These are phyloP conservation scores for Phrynocephalus versicolor DNA, from an alignment of 2,113 vertebrate genomes.

Conservation along the genomic window DNA sequence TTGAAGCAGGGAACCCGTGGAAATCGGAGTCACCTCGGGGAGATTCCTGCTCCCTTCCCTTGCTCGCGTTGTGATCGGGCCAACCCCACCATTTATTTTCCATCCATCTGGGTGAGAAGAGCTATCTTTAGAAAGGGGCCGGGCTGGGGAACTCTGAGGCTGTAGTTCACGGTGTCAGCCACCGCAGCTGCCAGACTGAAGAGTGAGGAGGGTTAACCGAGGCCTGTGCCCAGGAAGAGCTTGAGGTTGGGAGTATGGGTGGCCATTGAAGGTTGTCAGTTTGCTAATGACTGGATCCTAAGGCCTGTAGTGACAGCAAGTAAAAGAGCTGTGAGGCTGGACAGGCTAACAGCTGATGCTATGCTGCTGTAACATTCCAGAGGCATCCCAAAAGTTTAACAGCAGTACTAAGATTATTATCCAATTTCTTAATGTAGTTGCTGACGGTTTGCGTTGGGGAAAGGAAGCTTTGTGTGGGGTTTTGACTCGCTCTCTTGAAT, in stretches of 20 bases:
- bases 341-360: not conserved
- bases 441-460: not conserved
- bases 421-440: not conserved
- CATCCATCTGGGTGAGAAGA: slow-evolving; percentile 32
- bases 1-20: not conserved
- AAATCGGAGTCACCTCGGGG: not conserved
- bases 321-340: not conserved
- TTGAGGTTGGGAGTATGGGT: not conserved
- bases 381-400: not conserved
- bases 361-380: not conserved
- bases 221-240: not conserved
- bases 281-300: not conserved
- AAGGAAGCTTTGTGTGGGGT: not conserved
- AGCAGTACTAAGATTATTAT: not conserved
- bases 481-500: not conserved
- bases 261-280: not conserved
- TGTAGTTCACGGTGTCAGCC: slow-evolving; percentile 33
- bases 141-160: slow-evolving; percentile 28
- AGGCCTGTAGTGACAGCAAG: not conserved
- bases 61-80: not conserved
- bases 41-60: slow-evolving; percentile 2
- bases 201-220: not conserved
- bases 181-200: slow-evolving; percentile 17
- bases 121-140: slow-evolving; percentile 43
- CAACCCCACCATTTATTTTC: slow-evolving; percentile 15